Percentiles rank a stretch among this genome's conserved stretches.
Conservation (phyloP, 2,113 vertebrate genomes). For the Cyanistes caeruleus region DNA sequence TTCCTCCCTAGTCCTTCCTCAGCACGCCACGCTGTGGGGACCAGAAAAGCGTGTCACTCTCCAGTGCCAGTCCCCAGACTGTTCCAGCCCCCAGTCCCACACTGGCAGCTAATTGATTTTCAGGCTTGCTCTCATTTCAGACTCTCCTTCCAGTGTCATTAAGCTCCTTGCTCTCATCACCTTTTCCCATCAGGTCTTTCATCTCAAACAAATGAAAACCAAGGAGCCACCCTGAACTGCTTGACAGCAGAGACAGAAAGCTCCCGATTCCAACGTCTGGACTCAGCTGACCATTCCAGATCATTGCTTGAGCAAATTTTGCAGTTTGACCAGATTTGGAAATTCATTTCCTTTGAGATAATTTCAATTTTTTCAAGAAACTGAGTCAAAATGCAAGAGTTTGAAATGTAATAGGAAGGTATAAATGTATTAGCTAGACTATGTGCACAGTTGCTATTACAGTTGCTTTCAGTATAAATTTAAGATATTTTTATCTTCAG, state of each 20-base stretch:
- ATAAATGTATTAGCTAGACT: not conserved
- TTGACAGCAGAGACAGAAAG: not conserved
- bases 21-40: not conserved
- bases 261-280: not conserved
- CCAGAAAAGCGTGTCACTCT: not conserved
- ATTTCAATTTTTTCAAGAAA: conserved; percentile 40
- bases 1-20: not conserved
- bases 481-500: not conserved
- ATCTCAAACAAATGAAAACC: not conserved
- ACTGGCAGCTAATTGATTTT: not conserved
- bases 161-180: not conserved
- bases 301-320: not conserved
- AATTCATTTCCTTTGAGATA: conserved; percentile 62
- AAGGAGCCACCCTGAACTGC: not conserved
- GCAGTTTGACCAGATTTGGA: conserved; percentile 6
- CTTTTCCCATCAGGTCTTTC: not conserved
- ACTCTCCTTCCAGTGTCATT: not conserved
- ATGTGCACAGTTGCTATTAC: not conserved
- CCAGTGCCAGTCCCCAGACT: not conserved
- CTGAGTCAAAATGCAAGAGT: not conserved
- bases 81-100: not conserved
- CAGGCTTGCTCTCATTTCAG: not conserved
- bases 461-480: not conserved
- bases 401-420: not conserved
- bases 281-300: not conserved